Base-by-base conservation (phyloP, 1,140 invertebrate genomes). In the Melipona quadrifasciata region DNA sequence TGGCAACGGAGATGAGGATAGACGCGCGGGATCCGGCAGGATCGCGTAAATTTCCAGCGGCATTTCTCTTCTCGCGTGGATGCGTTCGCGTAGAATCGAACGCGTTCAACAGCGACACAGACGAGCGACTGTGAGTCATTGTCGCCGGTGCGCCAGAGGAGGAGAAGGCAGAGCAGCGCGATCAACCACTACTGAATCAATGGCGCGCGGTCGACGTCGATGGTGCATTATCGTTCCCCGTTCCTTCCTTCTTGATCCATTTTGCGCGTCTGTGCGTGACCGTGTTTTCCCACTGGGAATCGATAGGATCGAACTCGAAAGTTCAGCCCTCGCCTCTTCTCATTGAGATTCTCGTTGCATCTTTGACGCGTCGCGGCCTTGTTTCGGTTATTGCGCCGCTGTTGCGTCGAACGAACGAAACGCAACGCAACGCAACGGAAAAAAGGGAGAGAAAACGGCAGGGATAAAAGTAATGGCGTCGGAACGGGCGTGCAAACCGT, bases 211-310 rank as follows among this genome's bases (percentile, higher is more conserved):
- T 80, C 31, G 65, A 31, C 73, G 70, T 68, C 74, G 83, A 79
- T 84, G 87, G 58, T 82, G 84, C 87, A 88, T 86, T 82, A 89
- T 89, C 87, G 88, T 67, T 74, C 67, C 5, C 5, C 61, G 77
- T 80, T 61, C 80, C 73, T 79, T 85, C 73, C 75, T 88, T 80
- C 71, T 83, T 81, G 81, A 86, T 82, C 89, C 87, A 67, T 87
- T 84, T 89, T 67, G 88, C 68, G 81, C 88, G 84, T 89, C 88
- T 89, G 87, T 89, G 87, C 83, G 80, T 82, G 78, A 86, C 84
- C 86, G 51, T 68, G 87, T 82, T n/a, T n/a, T 76, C 75, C 72
- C 47, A 8, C 64, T 68, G 74, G 51, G 61, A 86, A 89, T 89
- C 88, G 85, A 89, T 89, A 74, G 51, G 74, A 78, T 80, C 51